A percentile compares a stretch with the other conserved stretches of the same genome.
These are phyloP conservation scores for Trichogramma pretiosum DNA, from an alignment of 1,140 invertebrate genomes.

Conservation along the genomic window DNA sequence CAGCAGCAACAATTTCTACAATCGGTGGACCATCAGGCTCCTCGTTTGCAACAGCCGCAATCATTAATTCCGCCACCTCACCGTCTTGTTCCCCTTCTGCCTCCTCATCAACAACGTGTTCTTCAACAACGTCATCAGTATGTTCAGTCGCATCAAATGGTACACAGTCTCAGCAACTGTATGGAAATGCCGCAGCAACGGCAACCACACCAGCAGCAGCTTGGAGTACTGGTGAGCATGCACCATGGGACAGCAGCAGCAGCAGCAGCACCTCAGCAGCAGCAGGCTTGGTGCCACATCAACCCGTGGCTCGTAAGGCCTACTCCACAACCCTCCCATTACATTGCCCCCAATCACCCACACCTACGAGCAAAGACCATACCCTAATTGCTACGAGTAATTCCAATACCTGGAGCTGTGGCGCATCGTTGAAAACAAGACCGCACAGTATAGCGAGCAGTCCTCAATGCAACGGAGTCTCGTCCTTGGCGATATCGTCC, in stretches of 20 bases:
- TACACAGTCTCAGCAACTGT: conserved; percentile 18
- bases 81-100: conserved; percentile 21
- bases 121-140: conserved; percentile 15
- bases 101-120: conserved; percentile 13
- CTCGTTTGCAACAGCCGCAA: too few species aligned
- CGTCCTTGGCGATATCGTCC: conserved; percentile 13
- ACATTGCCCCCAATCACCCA: conserved; percentile 43
- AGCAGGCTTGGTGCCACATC: conserved; percentile 32
- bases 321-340: conserved; percentile 42
- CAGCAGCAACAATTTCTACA: background rate
- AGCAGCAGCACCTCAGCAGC: conserved; percentile 24
- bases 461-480: conserved; percentile 24
- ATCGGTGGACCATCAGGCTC: background rate
- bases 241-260: conserved; percentile 22
- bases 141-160: conserved; percentile 16
- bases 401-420: conserved; percentile 39
- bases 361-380: conserved; percentile 35
- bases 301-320: conserved; percentile 34
- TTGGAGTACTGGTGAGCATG: background rate
- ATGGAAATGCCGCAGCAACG: background rate
- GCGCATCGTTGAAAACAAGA: conserved; percentile 25
- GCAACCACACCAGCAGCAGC: background rate
- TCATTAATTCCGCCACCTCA: conserved; percentile 28
- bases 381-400: conserved; percentile 27
- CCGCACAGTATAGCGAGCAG: conserved; percentile 41